Percentiles rank a stretch among this genome's conserved stretches.
Evolutionary conservation across 2,113 vertebrate species (phyloP).

Genomic region (Phycodurus eques): DNA sequence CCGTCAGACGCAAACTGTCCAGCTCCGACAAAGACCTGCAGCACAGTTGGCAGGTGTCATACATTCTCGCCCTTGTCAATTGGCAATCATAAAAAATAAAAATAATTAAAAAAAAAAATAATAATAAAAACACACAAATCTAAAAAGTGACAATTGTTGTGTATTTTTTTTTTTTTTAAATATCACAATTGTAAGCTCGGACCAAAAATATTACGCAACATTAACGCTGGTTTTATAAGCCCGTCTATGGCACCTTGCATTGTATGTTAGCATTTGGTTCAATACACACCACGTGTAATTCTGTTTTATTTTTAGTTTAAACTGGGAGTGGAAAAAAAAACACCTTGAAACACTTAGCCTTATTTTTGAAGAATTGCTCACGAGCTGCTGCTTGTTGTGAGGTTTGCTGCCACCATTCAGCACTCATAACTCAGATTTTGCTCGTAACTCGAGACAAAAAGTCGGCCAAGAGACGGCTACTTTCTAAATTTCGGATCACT

Average conservation of each 20-base stretch:
- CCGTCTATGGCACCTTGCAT: neutral
- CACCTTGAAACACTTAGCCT: neutral
- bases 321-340: neutral
- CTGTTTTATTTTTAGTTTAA: neutral
- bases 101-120: no score
- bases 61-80: neutral
- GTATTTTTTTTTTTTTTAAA: neutral
- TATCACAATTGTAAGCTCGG: no score
- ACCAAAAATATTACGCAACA: neutral
- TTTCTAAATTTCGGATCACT: no score
- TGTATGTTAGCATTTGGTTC: neutral
- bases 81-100: neutral
- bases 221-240: neutral
- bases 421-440: no score
- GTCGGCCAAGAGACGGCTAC: no score
- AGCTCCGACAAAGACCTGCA: slow-evolving; percentile 87
- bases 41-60: neutral
- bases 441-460: no score
- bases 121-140: no score
- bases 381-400: no score
- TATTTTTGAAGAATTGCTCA: neutral
- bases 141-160: no score
- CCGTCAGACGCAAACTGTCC: slow-evolving; percentile 84
- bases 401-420: no score
- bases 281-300: neutral